Evolutionary conservation across 2,797 vertebrate genomes (phyloP).

Genomic region (Gephyroberyx darwinii): DNA sequence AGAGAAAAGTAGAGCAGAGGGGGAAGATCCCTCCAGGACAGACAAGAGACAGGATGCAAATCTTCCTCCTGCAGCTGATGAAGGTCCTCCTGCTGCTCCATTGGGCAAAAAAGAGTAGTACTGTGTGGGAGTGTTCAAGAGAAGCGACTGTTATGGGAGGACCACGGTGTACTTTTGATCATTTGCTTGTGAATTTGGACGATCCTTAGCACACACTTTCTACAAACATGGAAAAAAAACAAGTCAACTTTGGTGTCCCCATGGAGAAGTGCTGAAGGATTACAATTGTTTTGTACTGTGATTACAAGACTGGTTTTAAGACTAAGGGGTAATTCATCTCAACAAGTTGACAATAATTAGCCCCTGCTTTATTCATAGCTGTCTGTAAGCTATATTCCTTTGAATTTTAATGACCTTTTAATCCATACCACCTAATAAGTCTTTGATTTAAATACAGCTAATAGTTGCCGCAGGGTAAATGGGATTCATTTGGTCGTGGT

Average conservation of each 20-base stretch:
- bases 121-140: neutral
- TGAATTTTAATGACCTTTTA: constrained; percentile 20
- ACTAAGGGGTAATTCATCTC: neutral
- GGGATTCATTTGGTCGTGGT: neutral
- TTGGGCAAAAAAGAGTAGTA: constrained; percentile 33
- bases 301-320: constrained; percentile 11
- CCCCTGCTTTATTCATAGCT: neutral
- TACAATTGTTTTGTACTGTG: constrained; percentile 14
- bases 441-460: neutral
- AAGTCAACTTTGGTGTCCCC: constrained; percentile 10
- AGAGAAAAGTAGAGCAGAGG: constrained; percentile 30
- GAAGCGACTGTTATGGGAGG: neutral
- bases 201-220: no score
- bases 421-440: neutral
- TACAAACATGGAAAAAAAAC: constrained; percentile 7
- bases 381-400: neutral
- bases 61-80: constrained; percentile 36
- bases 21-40: constrained; percentile 13
- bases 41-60: constrained; percentile 34
- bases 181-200: no score
- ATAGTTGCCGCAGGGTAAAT: neutral
- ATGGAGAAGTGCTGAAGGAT: constrained; percentile 5
- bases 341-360: neutral
- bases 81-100: constrained; percentile 40
- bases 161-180: neutral